Percentiles rank a stretch among this genome's conserved stretches.
Conservation (phyloP, 30 jellyfish, hydroid and myxozoan genomes). For the Calvadosia cruxmelitensis region DNA sequence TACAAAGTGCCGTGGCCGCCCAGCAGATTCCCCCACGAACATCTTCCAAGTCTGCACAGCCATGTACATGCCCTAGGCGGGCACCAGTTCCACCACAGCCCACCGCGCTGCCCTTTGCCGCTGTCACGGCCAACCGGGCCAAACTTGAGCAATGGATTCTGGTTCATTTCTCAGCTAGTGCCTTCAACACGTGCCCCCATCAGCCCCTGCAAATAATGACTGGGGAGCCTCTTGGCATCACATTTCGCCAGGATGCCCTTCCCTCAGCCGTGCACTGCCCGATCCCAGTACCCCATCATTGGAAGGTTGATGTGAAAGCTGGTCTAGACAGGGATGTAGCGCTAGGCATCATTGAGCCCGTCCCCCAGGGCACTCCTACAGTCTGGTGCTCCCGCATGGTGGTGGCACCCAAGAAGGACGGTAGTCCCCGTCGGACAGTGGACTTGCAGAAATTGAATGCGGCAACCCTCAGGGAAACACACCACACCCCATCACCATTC, state of each 20-base stretch:
- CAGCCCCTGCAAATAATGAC: slow-evolving; percentile 37
- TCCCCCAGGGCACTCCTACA: slow-evolving; percentile 28
- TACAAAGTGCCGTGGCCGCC: too few relatives aligned
- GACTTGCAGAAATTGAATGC: slow-evolving; percentile 23
- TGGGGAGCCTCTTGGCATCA: slow-evolving; percentile 17
- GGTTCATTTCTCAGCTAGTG: slow-evolving; percentile 6
- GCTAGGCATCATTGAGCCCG: slow-evolving; percentile 34
- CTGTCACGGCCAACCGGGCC: neutral
- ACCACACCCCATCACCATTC: slow-evolving; percentile 27
- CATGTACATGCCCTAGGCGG: neutral
- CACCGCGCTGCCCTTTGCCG: neutral
- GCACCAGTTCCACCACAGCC: neutral
- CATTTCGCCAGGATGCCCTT: neutral
- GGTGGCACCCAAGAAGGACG: slow-evolving; percentile 27
- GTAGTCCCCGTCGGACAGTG: slow-evolving; percentile 25
- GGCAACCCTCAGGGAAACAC: slow-evolving; percentile 19
- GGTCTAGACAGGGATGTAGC: slow-evolving; percentile 19
- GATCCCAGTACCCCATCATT: slow-evolving; percentile 22
- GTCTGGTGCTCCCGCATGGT: slow-evolving; percentile 41
- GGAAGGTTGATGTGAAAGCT: slow-evolving; percentile 22
- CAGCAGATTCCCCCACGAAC: too few relatives aligned
- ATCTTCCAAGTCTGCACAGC: too few relatives aligned
- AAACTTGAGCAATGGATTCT: slow-evolving; percentile 15
- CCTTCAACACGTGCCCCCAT: slow-evolving; percentile 10
- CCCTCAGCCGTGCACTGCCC: slow-evolving; percentile 12